Base-by-base conservation (phyloP, 2,888 invertebrate genomes). In the Eristalinus sepulchralis region DNA sequence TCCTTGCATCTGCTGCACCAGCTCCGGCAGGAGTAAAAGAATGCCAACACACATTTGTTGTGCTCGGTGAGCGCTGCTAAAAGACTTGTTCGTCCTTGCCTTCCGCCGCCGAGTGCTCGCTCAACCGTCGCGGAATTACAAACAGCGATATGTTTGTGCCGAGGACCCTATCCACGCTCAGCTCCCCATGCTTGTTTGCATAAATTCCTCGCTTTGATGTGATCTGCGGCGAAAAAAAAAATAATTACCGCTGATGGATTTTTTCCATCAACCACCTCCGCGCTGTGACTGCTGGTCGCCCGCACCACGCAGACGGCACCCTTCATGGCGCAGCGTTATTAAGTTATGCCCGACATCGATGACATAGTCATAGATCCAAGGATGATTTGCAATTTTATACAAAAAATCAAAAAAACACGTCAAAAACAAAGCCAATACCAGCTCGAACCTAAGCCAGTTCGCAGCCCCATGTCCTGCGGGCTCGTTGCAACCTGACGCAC, bases 171-270 rank as follows among this genome's bases (percentile, higher is more conserved):
- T 10, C 60, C 31, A 5, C 5, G 27, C 0, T 47, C 6, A 8
- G 17, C 9, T 47, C 47, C 17, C 6, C 59, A 24, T 47, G 24
- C n/a, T 60, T 60, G 60, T 60, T 60, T 60, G 60, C 24, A 60
- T 60, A 60, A 60, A 24, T 60, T 60, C 60, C n/a, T 5, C 31
- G 60, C 60, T 60, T 60, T 60, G 60, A 60, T 60, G 60, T 60
- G 60, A 60, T 60, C 31, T 60, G 60, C 27, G 31, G 60, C 24
- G n/a, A 27, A n/a, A 22, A 60, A 22, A 60, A 60, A 60, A 60
- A 60, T 31, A 60, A 60, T 60, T 60, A 60, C 22, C 60, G 27
- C 31, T 60, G 60, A 60, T 60, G 60, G 60, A 60, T 27, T 60
- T 60, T 60, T 31, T 60, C 60, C 60, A 27, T 47, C 17, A 27